phyloP scores from a whole-genome alignment of 2,888 invertebrate species.

The Steromphala cineraria region DNA sequence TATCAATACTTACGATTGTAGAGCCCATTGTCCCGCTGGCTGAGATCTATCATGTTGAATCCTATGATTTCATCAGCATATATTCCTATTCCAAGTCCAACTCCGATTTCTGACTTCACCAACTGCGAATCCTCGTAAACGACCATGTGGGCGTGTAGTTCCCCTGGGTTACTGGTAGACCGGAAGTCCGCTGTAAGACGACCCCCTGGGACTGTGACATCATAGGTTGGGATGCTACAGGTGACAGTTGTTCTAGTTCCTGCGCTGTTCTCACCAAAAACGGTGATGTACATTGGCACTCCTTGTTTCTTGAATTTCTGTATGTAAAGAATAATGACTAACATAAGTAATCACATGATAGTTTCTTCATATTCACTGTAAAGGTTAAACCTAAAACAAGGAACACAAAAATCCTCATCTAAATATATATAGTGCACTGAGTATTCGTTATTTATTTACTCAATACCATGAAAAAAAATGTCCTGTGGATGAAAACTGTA shows the following conservation, averaged over 20 bases:
- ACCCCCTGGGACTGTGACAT: slow-evolving; percentile 53
- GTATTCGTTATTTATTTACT: too few relatives aligned
- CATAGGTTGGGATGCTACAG: slow-evolving; percentile 54
- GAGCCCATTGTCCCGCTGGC: not conserved
- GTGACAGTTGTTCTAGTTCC: slow-evolving; percentile 44
- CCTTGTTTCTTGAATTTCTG: slow-evolving; percentile 28
- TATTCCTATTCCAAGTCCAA: slow-evolving; percentile 28
- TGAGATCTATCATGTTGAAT: slow-evolving; percentile 21
- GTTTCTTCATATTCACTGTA: too few relatives aligned
- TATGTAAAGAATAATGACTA: too few relatives aligned
- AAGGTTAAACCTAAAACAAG: too few relatives aligned
- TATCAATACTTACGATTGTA: not conserved
- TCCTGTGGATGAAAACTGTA: too few relatives aligned
- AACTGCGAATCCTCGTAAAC: slow-evolving; percentile 52
- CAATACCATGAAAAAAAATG: too few relatives aligned
- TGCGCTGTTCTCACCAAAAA: slow-evolving; percentile 53
- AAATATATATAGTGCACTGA: too few relatives aligned
- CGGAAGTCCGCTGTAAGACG: slow-evolving; percentile 46
- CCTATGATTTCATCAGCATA: slow-evolving; percentile 23
- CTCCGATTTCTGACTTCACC: slow-evolving; percentile 20
- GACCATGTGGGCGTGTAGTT: slow-evolving; percentile 45
- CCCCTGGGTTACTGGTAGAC: slow-evolving; percentile 50
- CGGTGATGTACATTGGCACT: slow-evolving; percentile 52
- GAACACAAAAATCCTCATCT: too few relatives aligned
- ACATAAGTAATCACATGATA: too few relatives aligned